Evolutionary conservation across 2,113 vertebrate species (phyloP).

Genomic region (Eulemur macaco): DNA sequence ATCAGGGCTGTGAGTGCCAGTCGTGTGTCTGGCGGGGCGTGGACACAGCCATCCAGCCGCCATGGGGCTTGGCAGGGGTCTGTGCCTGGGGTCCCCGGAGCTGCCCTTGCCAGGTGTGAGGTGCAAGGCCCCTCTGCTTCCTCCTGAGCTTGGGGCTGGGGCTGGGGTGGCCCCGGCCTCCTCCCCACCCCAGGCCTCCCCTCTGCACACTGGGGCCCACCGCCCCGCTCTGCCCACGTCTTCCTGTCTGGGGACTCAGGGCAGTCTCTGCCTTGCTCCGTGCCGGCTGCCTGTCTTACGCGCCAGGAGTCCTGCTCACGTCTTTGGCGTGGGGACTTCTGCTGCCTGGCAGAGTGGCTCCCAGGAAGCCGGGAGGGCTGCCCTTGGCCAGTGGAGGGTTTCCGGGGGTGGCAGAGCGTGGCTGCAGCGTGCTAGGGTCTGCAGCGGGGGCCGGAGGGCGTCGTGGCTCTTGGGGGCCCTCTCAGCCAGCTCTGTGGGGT

Average conservation of each 20-base stretch:
- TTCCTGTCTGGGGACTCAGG: too few species aligned
- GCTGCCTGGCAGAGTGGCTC: not conserved
- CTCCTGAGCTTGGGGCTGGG: not conserved
- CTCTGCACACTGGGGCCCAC: not conserved
- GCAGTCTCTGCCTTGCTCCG: not conserved
- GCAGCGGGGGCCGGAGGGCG: not conserved
- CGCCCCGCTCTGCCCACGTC: rapidly evolving
- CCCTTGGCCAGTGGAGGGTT: not conserved
- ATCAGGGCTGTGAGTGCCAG: rapidly evolving
- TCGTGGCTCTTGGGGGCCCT: not conserved
- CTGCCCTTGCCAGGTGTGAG: rapidly evolving
- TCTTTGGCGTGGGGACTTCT: not conserved
- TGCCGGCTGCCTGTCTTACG: rapidly evolving
- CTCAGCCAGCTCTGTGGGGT: not conserved
- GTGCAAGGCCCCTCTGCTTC: rapidly evolving
- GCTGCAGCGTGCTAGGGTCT: not conserved
- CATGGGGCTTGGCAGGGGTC: not conserved
- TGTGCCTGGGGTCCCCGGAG: rapidly evolving
- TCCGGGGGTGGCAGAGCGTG: rapidly evolving
- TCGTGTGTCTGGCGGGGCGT: too few species aligned
- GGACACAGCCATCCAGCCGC: too few species aligned
- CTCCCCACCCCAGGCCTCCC: too few species aligned
- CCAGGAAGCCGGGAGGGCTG: not conserved
- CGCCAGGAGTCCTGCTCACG: not conserved
- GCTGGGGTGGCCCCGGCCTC: too few species aligned